Evolutionary conservation across 2,888 invertebrate species (phyloP), one percentile per base, ranked within the genome.

Genomic region (Chrysolina americana): DNA sequence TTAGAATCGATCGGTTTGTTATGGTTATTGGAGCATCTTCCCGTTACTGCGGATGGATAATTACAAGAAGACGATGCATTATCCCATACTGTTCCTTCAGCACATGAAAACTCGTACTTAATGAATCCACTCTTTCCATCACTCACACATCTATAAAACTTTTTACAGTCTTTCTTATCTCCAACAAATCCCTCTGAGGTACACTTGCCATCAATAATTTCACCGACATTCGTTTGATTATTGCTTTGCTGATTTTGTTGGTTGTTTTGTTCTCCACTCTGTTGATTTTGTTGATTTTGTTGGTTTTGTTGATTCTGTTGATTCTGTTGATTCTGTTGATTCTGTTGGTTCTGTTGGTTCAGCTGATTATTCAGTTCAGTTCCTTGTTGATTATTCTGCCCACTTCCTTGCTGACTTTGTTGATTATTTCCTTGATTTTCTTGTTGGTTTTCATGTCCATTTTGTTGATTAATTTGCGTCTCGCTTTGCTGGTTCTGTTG

Each of bases 11-110:
- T 72, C 17, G 72, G 70, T 47, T 68, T 68, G 23, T 74, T 74
- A 17, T 66, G 69, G 17, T 53, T 59, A 5, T 53, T 64, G 15
- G 48, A 56, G 13, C 85, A 85, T 78, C 76, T 82, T 21, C 84
- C 84, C 21, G 53, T 75, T 28, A 91, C 91, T 71, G 91, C 90
- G 89, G 92, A 92, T 47, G 91, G 90, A 86, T 95, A 92, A 87
- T 95, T 95, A 86, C 95, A 96, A 64, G 92, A 91, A 84, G 91
- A 89, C 73, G 92, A 87, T 68, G 89, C 88, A 72, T 91, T 90
- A 87, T 94, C 94, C 95, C 95, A 95, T 44, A 93, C 92, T 11
- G 95, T 95, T 65, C 94, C 94, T 73, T 93, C 91, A 1, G 92
- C 93, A 86, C 95, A 95, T n/a, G 89, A 89, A 86, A 94, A 96